A percentile compares a stretch with the other conserved stretches of the same genome.
These are phyloP conservation scores for Pterophyllum scalare DNA, from an alignment of 2,113 vertebrate genomes.

Conservation along the genomic window DNA sequence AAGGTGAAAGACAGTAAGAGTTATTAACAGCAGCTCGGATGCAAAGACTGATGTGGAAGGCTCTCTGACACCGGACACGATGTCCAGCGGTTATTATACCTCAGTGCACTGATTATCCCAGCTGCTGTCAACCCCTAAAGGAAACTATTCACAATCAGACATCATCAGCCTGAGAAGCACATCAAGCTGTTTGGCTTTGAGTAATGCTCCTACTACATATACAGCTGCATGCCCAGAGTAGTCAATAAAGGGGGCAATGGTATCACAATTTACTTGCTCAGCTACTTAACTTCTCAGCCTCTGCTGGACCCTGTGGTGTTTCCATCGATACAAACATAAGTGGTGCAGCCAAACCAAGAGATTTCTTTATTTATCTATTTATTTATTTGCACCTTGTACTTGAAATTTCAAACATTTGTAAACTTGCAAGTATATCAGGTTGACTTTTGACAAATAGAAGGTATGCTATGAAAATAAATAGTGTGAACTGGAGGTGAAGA, in stretches of 20 bases:
- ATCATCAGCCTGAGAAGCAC: neutral
- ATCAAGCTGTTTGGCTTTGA: slow-evolving; percentile 6
- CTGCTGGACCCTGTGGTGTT: neutral
- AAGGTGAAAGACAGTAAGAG: neutral
- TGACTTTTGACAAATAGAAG: neutral
- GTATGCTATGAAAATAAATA: neutral
- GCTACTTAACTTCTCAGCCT: slow-evolving; percentile 6
- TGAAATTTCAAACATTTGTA: neutral
- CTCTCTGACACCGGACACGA: neutral
- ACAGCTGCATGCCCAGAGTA: neutral
- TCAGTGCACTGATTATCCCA: neutral
- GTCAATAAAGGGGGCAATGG: neutral
- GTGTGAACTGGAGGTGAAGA: neutral
- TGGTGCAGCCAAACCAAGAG: neutral
- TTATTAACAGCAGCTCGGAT: neutral
- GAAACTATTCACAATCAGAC: neutral
- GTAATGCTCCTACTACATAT: neutral
- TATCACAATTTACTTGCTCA: neutral
- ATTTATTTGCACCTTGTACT: neutral
- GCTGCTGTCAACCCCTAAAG: neutral
- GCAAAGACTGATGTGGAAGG: too few species aligned
- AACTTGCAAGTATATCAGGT: neutral
- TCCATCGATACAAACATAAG: neutral
- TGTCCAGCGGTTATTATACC: neutral
- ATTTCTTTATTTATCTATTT: neutral